phyloP scores from a whole-genome alignment of 2,888 invertebrate genomes.

The Periphyllus acericola region DNA sequence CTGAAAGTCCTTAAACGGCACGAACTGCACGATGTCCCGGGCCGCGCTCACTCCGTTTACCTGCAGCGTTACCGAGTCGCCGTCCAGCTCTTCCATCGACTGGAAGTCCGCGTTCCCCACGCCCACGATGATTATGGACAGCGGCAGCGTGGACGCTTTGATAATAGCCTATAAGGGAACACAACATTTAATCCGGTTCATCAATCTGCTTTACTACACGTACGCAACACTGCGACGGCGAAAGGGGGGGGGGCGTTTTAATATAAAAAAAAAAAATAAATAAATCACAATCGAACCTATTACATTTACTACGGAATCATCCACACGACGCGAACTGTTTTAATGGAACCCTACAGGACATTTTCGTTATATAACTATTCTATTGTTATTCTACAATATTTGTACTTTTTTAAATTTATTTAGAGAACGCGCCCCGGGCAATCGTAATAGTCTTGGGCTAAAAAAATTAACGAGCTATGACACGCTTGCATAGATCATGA shows the following conservation, averaged over 20 bases:
- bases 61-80: conserved; percentile 68
- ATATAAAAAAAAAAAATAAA: too few species aligned
- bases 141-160: conserved; percentile 71
- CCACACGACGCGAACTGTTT: neutral
- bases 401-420: too few species aligned
- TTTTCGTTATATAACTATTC: too few species aligned
- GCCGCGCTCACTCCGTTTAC: conserved; percentile 69
- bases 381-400: too few species aligned
- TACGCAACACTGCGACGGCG: neutral
- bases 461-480: too few species aligned
- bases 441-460: too few species aligned
- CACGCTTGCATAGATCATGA: too few species aligned
- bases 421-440: too few species aligned
- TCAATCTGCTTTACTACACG: conserved; percentile 16
- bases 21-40: conserved; percentile 73
- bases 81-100: conserved; percentile 74
- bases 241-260: neutral
- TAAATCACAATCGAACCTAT: too few species aligned
- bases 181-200: conserved; percentile 23
- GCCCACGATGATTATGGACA: conserved; percentile 75
- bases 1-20: conserved; percentile 68
- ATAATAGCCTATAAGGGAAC: conserved; percentile 67
- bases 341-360: too few species aligned
- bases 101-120: conserved; percentile 73
- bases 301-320: neutral